A percentile compares a stretch with the other conserved stretches of the same genome.
Evolutionary conservation across 2,888 invertebrate genomes (phyloP).

Genomic region (Tupiocoris notatus): DNA sequence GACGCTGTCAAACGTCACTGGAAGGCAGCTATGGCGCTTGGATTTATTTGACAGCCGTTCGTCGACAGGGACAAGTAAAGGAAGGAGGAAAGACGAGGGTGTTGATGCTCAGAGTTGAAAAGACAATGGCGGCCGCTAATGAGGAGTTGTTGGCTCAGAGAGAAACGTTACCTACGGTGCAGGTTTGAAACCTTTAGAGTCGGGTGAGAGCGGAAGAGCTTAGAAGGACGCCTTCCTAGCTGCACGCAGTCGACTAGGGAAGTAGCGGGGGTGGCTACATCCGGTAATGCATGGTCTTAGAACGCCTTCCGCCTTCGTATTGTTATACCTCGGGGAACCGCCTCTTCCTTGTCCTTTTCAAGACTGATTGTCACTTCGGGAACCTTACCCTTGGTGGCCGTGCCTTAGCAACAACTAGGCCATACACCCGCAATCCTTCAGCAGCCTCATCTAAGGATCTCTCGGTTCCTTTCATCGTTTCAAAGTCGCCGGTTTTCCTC

Average conservation of each 20-base stretch:
- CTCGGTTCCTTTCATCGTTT: slow-evolving; percentile 18
- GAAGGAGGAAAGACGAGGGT: slow-evolving; percentile 7
- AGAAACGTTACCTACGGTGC: slow-evolving; percentile 10
- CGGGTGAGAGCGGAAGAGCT: not conserved
- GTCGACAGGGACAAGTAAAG: not conserved
- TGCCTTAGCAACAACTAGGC: slow-evolving; percentile 19
- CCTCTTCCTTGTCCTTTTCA: slow-evolving; percentile 34
- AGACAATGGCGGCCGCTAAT: slow-evolving; percentile 36
- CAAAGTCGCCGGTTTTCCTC: slow-evolving; percentile 24
- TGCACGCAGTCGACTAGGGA: not conserved
- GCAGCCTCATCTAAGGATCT: no score
- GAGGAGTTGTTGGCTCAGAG: slow-evolving; percentile 29
- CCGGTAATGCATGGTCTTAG: slow-evolving; percentile 27
- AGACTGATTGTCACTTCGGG: slow-evolving; percentile 32
- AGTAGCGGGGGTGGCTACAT: not conserved
- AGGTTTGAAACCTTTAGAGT: not conserved
- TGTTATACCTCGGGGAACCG: slow-evolving; percentile 21
- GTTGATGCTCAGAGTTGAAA: slow-evolving; percentile 24
- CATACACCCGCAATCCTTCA: slow-evolving; percentile 5
- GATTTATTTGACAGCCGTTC: slow-evolving; percentile 31
- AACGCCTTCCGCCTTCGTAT: slow-evolving; percentile 10
- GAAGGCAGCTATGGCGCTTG: not conserved
- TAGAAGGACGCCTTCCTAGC: not conserved
- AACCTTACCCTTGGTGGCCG: not conserved
- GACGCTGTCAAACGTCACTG: slow-evolving; percentile 22